These are phyloP conservation scores for Ophion costatus DNA, from an alignment of 2,888 invertebrate species.

Conservation along the genomic window DNA sequence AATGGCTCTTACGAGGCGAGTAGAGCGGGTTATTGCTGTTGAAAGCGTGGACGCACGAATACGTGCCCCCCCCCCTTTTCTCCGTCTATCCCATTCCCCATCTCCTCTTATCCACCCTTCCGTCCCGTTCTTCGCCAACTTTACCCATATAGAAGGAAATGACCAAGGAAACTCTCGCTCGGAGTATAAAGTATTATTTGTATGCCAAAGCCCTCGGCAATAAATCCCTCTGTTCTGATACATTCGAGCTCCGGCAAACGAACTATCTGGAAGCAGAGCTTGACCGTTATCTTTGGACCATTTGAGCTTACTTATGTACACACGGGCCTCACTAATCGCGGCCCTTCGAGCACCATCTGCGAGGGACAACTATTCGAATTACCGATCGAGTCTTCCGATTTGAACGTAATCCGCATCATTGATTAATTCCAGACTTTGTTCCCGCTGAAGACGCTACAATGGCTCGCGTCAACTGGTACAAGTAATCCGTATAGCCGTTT, in stretches of 20 bases:
- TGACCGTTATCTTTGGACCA: conserved; percentile 41
- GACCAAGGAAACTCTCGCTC: conserved; percentile 52
- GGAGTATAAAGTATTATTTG: conserved; percentile 31
- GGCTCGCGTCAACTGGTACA: background rate
- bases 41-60: conserved; percentile 65
- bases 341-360: conserved; percentile 73
- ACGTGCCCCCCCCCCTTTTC: background rate
- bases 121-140: background rate
- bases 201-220: conserved; percentile 8
- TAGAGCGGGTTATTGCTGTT: conserved; percentile 65
- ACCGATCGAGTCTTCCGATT: background rate
- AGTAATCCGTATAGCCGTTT: background rate
- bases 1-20: conserved; percentile 65
- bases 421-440: conserved; percentile 48
- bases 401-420: conserved; percentile 12
- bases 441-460: background rate
- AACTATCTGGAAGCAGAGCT: conserved; percentile 4
- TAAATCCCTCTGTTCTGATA: conserved; percentile 39
- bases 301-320: background rate
- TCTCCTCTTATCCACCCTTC: background rate
- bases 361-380: conserved; percentile 74
- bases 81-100: background rate
- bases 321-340: background rate
- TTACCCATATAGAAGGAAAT: conserved; percentile 46
- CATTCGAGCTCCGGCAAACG: background rate